phyloP scores from a whole-genome alignment of 2,888 invertebrate species.

The Pseudoips prasinana region DNA sequence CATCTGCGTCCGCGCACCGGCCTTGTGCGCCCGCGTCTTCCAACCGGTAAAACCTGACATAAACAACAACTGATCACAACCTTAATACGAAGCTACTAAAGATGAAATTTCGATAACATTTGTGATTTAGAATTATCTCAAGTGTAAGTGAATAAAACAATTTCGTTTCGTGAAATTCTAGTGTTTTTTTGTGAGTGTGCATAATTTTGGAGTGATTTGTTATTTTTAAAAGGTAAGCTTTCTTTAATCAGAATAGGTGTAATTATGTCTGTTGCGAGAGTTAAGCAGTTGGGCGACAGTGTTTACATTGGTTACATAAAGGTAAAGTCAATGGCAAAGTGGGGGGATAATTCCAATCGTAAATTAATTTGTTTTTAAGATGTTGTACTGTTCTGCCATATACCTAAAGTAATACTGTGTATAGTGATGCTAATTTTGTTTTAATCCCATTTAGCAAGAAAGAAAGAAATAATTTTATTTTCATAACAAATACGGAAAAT shows the following conservation, averaged over 20 bases:
- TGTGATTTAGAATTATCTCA: constrained; percentile 17
- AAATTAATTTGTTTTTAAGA: too few species aligned
- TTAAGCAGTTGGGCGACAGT: neutral
- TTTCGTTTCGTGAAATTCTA: constrained; percentile 26
- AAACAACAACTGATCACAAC: constrained; percentile 12
- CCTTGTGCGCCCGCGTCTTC: constrained; percentile 58
- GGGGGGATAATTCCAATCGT: too few species aligned
- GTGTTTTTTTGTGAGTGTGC: constrained; percentile 14
- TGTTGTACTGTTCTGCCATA: too few species aligned
- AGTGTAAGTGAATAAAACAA: constrained; percentile 24
- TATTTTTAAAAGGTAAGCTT: constrained; percentile 24
- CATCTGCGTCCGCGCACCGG: constrained; percentile 64
- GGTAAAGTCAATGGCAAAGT: neutral
- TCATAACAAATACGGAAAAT: too few species aligned
- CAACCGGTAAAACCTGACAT: constrained; percentile 9
- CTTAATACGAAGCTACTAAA: constrained; percentile 16
- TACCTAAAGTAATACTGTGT: too few species aligned
- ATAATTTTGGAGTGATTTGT: constrained; percentile 3
- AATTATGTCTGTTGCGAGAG: too few species aligned
- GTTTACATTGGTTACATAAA: constrained; percentile 12
- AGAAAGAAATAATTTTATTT: too few species aligned
- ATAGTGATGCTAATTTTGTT: too few species aligned
- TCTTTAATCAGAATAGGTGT: constrained; percentile 17
- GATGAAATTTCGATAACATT: constrained; percentile 22
- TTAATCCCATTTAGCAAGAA: too few species aligned